These are phyloP conservation scores for Pseudomyrmex gracilis DNA, from an alignment of 1,140 invertebrate genomes.

Conservation along the genomic window DNA sequence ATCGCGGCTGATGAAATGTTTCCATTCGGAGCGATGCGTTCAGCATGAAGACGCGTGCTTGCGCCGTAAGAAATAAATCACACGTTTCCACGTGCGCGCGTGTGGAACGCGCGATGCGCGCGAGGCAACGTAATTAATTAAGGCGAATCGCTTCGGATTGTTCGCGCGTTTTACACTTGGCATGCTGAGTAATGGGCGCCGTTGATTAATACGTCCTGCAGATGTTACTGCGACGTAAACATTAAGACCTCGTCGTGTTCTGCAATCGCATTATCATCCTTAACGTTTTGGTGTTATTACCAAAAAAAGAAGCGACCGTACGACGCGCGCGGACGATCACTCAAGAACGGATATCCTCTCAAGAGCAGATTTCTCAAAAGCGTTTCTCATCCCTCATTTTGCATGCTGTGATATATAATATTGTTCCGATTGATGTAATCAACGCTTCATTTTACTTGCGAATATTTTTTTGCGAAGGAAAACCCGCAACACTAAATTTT, in stretches of 20 bases:
- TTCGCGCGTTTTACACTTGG: slow-evolving; percentile 65
- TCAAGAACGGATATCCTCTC: too few relatives aligned
- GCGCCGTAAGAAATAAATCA: slow-evolving; percentile 56
- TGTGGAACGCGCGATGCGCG: slow-evolving; percentile 31
- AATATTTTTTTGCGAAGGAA: too few relatives aligned
- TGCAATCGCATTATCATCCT: slow-evolving; percentile 40
- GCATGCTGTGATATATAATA: not conserved
- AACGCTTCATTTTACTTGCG: too few relatives aligned
- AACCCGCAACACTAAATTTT: too few relatives aligned
- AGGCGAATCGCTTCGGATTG: slow-evolving; percentile 63
- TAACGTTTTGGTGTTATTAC: not conserved
- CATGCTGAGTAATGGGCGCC: slow-evolving; percentile 58
- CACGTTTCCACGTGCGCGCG: slow-evolving; percentile 46
- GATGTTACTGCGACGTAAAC: slow-evolving; percentile 65
- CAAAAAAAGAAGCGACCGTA: not conserved
- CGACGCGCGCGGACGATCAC: not conserved
- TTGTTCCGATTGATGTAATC: not conserved
- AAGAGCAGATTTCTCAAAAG: too few relatives aligned
- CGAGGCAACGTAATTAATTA: slow-evolving; percentile 63
- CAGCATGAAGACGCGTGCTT: slow-evolving; percentile 38
- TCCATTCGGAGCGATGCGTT: slow-evolving; percentile 39
- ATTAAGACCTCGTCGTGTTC: slow-evolving; percentile 49
- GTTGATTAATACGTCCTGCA: slow-evolving; percentile 62
- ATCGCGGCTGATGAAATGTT: slow-evolving; percentile 47
- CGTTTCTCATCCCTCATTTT: too few relatives aligned